These are phyloP conservation scores for Meriones unguiculatus DNA, from an alignment of 2,113 vertebrate species.

Conservation along the genomic window DNA sequence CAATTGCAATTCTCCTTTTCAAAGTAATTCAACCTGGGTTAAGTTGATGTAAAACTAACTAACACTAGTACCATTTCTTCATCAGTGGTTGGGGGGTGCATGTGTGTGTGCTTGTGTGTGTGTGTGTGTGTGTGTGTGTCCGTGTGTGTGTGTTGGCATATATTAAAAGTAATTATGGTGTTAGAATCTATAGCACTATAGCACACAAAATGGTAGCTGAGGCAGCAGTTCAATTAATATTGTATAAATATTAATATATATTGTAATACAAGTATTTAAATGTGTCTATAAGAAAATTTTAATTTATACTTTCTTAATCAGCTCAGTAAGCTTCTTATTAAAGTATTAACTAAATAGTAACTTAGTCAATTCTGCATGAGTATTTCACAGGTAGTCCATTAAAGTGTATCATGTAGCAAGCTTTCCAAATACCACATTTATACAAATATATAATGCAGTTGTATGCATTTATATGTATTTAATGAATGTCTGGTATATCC, in stretches of 20 bases:
- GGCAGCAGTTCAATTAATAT: slow-evolving; percentile 70
- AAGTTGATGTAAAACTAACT: background rate
- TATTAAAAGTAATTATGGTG: slow-evolving; percentile 39
- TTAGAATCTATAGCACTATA: slow-evolving; percentile 69
- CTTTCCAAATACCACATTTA: background rate
- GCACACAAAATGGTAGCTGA: slow-evolving; percentile 49
- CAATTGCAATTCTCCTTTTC: background rate
- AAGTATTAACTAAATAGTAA: slow-evolving; percentile 38
- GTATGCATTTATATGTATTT: background rate
- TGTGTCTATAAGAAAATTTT: slow-evolving; percentile 6
- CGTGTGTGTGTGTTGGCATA: slow-evolving; percentile 53
- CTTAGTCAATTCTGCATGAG: background rate
- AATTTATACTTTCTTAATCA: background rate
- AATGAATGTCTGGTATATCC: background rate
- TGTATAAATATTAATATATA: slow-evolving; percentile 57
- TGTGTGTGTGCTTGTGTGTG: background rate
- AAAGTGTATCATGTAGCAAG: background rate
- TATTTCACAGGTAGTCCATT: background rate
- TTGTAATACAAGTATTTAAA: slow-evolving; percentile 25
- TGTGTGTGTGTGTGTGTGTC: slow-evolving; percentile 65
- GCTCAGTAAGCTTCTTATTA: background rate
- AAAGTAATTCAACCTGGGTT: background rate
- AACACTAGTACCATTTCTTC: background rate
- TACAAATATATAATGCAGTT: background rate
- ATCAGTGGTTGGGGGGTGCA: background rate